Base-by-base conservation (phyloP, 92 coral and sea anemone genomes). In the Phenganax stokvisi region DNA sequence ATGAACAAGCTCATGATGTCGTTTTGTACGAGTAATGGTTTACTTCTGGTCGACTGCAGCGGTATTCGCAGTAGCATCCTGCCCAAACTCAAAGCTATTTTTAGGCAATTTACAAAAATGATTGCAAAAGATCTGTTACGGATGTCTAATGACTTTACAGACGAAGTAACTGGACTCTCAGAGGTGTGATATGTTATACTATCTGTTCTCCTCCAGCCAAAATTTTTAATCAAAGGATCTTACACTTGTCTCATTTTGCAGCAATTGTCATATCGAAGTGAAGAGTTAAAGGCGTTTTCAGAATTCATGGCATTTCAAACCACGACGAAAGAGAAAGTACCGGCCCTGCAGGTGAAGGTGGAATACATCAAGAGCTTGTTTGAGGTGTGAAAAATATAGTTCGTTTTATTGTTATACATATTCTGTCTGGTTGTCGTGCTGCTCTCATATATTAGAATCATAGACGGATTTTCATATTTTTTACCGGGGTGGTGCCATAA, bases 301-400 rank as follows among this genome's bases (percentile, higher is more conserved):
- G 89, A 85, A 51, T 96, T 87, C 72, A 96, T 88, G 27, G 75
- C 81, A 74, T 85, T 84, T 74, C 90, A 90, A 67, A 76, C 76
- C 16, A 74, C 79, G 64, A 91, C 91, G 79, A 96, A 90, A 76
- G 87, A 86, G 47, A 87, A 86, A 68, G 91, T 96, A 11, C 92
- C 97, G 17, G 85, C 86, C 9, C 87, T 96, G 80, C 92, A 92
- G 75, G 87, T 84, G 72, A 92, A 89, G 66, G 99, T 96, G 69
- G 99, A 96, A 65, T 92, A 90, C 89, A 96, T 96, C 81, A 96
- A 96, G 77, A 96, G 92, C 57, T 86, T 92, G 59, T 96, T 80
- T 83, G 99, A 96, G 89, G 97, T 91, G 84, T 20, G 57, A 27
- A 71, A 59, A 12, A 59, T 59, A 3, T 59, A 59, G 25, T 59